These are phyloP conservation scores for Tribolium castaneum DNA, from an alignment of 1,140 invertebrate species.

Conservation along the genomic window DNA sequence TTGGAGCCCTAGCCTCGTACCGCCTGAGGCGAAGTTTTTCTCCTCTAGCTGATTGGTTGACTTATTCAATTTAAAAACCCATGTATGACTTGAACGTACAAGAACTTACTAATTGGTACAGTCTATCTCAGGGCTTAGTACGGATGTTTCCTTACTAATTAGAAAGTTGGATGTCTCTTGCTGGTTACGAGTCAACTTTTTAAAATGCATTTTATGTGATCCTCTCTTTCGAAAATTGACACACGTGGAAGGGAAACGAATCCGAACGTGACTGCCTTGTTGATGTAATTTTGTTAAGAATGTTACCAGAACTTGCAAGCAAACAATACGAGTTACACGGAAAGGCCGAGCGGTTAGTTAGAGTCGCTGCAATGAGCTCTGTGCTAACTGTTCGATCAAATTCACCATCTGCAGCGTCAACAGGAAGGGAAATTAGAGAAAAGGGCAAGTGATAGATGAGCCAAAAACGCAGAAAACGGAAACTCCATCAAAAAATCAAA, in stretches of 20 bases:
- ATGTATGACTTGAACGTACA: conserved; percentile 13
- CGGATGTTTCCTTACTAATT: conserved; percentile 45
- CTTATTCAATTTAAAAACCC: conserved; percentile 11
- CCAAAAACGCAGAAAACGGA: too few species aligned
- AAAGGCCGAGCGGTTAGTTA: conserved; percentile 10
- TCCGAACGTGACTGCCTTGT: conserved; percentile 20
- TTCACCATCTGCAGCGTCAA: conserved; percentile 5
- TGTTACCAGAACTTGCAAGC: neutral
- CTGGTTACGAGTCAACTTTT: conserved; percentile 18
- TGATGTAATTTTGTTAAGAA: conserved; percentile 37
- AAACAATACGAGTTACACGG: conserved; percentile 1
- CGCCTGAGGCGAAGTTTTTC: neutral
- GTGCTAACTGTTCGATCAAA: neutral
- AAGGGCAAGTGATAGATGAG: neutral
- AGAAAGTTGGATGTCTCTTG: conserved; percentile 40
- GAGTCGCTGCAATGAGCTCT: neutral
- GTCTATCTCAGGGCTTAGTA: conserved; percentile 21
- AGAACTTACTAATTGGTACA: conserved; percentile 43
- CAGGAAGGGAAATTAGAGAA: neutral
- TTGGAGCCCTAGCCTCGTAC: neutral
- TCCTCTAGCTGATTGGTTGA: neutral
- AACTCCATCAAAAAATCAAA: too few species aligned
- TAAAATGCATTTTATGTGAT: conserved; percentile 36
- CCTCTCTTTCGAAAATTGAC: conserved; percentile 26
- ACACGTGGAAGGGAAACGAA: conserved; percentile 40